These are phyloP conservation scores for Sebastiscus albofasciatus DNA, from an alignment of 2,797 vertebrate species.

Conservation along the genomic window DNA sequence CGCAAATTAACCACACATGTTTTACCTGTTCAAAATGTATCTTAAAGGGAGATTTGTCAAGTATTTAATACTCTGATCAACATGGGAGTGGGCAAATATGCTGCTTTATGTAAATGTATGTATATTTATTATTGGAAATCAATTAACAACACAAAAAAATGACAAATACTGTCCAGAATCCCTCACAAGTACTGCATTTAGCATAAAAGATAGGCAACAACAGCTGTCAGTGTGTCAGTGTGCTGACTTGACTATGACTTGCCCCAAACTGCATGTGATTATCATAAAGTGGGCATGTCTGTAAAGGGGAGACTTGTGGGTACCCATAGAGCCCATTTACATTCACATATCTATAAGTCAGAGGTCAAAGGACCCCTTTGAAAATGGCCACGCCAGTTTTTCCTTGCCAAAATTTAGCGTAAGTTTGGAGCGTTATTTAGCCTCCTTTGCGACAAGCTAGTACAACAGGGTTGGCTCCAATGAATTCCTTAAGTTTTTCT, in stretches of 20 bases:
- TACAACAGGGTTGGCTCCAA: too few species aligned
- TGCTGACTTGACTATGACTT: too few species aligned
- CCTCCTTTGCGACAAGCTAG: neutral
- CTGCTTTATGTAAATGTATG: neutral
- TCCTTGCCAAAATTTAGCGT: accelerated
- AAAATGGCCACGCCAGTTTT: neutral
- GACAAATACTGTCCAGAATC: neutral
- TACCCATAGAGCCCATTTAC: too few species aligned
- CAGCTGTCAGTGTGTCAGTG: too few species aligned
- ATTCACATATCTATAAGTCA: too few species aligned
- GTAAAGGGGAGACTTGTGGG: too few species aligned
- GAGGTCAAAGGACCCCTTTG: neutral
- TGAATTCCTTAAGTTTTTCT: neutral
- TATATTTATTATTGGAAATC: neutral
- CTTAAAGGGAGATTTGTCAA: neutral
- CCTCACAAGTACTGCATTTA: too few species aligned
- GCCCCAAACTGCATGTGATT: too few species aligned
- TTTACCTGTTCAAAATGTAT: neutral
- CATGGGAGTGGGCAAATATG: neutral
- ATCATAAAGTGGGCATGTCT: too few species aligned
- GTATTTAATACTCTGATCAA: neutral
- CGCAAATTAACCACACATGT: neutral
- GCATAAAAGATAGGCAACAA: too few species aligned
- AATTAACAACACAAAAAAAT: neutral
- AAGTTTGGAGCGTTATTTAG: neutral